Evolutionary conservation across 2,888 invertebrate species (phyloP).

Genomic region (Asteroscopus sphinx): DNA sequence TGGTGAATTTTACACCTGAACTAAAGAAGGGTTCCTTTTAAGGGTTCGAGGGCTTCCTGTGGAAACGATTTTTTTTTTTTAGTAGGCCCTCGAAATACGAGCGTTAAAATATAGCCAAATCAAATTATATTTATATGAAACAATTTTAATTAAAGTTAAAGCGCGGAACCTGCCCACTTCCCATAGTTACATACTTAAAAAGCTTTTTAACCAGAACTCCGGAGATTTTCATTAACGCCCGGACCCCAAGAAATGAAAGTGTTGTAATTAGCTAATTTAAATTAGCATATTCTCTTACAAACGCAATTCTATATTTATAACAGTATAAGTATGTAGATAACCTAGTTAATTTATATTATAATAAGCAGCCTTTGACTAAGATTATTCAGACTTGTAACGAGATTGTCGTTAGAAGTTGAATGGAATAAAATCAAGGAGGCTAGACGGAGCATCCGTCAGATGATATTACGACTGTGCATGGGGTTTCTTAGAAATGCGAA

Average conservation of each 20-base stretch:
- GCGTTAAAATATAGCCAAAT: too few species aligned
- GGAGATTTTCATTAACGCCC: conserved; percentile 41
- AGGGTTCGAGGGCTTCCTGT: too few species aligned
- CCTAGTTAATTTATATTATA: conserved; percentile 33
- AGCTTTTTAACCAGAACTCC: conserved; percentile 40
- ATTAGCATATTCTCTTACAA: conserved; percentile 38
- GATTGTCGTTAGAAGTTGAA: neutral
- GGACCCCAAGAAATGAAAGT: conserved; percentile 44
- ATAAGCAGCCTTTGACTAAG: conserved; percentile 27
- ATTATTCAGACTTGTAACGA: conserved; percentile 8
- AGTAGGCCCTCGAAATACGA: too few species aligned
- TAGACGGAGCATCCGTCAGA: too few species aligned
- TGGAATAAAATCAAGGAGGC: neutral
- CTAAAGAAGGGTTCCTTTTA: too few species aligned
- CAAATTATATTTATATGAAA: neutral
- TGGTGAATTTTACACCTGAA: too few species aligned
- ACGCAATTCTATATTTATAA: conserved; percentile 22
- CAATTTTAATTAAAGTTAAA: conserved; percentile 21
- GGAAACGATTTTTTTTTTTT: too few species aligned
- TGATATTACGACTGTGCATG: too few species aligned
- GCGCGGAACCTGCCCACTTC: conserved; percentile 13
- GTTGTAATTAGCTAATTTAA: conserved; percentile 48
- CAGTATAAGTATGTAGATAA: conserved; percentile 9
- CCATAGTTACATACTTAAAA: conserved; percentile 36
- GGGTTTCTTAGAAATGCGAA: too few species aligned